Evolutionary conservation across 2,113 vertebrate genomes (phyloP).

Genomic region (Bagarius yarrelli): DNA sequence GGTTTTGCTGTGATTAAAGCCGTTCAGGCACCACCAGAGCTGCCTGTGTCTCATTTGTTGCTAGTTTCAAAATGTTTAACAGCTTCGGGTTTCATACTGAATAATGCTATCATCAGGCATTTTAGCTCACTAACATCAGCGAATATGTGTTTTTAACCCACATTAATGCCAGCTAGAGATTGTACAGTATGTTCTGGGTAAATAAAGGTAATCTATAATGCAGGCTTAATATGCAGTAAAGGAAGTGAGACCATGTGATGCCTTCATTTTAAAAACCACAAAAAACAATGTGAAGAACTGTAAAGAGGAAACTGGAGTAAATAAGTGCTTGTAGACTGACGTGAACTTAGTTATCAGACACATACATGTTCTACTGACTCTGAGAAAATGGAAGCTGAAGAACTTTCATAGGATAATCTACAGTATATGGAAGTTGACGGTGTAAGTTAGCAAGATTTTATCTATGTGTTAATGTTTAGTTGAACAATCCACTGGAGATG

Average conservation of each 20-base stretch:
- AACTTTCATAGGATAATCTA: neutral
- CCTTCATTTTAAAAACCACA: constrained; percentile 6
- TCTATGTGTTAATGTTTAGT: neutral
- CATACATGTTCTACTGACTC: neutral
- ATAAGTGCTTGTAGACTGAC: neutral
- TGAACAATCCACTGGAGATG: neutral
- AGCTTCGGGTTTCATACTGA: constrained; percentile 23
- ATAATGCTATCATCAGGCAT: neutral
- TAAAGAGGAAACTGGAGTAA: constrained; percentile 23
- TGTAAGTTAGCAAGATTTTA: neutral
- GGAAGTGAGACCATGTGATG: constrained; percentile 14
- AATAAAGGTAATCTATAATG: neutral
- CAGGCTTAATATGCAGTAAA: neutral
- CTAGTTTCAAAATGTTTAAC: neutral
- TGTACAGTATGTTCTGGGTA: neutral
- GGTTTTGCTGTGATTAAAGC: neutral
- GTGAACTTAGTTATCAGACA: constrained; percentile 10
- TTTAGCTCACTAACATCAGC: neutral
- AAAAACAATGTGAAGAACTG: constrained; percentile 13
- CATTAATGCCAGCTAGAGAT: neutral
- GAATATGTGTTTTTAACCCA: neutral
- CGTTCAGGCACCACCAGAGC: neutral
- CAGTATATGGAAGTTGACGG: neutral
- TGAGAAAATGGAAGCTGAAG: neutral
- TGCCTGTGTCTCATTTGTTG: neutral